Percentiles rank a stretch among this genome's conserved stretches.
These are phyloP conservation scores for Toxotes chatareus DNA, from an alignment of 2,113 vertebrate genomes.

Conservation along the genomic window DNA sequence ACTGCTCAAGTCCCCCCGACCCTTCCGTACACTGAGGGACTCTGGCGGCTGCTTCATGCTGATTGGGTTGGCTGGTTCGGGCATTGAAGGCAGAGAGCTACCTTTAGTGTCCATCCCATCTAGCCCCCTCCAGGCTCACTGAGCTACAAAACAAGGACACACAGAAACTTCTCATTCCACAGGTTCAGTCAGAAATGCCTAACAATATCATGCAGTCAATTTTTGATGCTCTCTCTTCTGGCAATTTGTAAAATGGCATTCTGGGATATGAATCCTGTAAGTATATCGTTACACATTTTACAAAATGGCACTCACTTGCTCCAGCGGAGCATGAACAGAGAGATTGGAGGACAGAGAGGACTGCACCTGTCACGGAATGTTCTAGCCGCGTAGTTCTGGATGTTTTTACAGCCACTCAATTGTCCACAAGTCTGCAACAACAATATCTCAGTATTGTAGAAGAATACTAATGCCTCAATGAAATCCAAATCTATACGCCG, in stretches of 20 bases:
- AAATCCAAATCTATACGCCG: not conserved
- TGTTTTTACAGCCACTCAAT: slow-evolving; percentile 19
- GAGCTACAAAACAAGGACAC: slow-evolving; percentile 51
- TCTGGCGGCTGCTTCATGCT: slow-evolving; percentile 96
- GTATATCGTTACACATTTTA: slow-evolving; percentile 45
- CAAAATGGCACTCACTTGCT: slow-evolving; percentile 73
- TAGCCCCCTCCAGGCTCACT: slow-evolving; percentile 71
- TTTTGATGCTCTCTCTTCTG: not conserved
- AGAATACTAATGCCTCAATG: not conserved
- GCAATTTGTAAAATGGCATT: slow-evolving; percentile 28
- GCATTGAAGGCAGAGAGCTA: slow-evolving; percentile 88
- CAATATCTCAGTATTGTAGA: not conserved
- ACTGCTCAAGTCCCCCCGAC: slow-evolving; percentile 87
- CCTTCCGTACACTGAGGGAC: slow-evolving; percentile 87
- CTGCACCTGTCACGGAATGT: slow-evolving; percentile 72
- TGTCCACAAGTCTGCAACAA: not conserved
- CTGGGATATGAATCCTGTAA: slow-evolving; percentile 24
- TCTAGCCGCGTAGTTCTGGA: slow-evolving; percentile 5
- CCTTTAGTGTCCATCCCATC: slow-evolving; percentile 87
- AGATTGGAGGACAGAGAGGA: slow-evolving; percentile 44
- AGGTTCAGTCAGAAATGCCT: not conserved
- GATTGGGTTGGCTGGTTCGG: slow-evolving; percentile 86
- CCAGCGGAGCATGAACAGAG: slow-evolving; percentile 41
- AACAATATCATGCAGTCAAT: not conserved
- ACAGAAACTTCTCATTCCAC: slow-evolving; percentile 31